phyloP scores from a whole-genome alignment of 2,797 vertebrate species.

The Salarias fasciatus region DNA sequence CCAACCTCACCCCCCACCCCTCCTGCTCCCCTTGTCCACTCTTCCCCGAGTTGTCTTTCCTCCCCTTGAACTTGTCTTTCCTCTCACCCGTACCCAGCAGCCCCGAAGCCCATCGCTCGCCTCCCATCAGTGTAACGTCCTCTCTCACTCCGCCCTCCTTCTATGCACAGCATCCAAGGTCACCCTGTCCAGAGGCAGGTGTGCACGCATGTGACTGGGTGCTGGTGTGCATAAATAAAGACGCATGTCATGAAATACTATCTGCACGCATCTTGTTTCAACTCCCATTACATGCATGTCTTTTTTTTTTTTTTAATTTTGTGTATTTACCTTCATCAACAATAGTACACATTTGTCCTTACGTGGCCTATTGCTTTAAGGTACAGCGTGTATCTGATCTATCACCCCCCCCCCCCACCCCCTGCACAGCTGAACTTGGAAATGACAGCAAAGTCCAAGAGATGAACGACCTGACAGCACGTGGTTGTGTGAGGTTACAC shows the following conservation, averaged over 20 bases:
- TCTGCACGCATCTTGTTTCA: constrained; percentile 16
- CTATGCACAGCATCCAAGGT: constrained; percentile 77
- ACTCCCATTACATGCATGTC: constrained; percentile 2
- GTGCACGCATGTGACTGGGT: constrained; percentile 42
- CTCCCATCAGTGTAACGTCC: constrained; percentile 65
- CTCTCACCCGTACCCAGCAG: constrained; percentile 23
- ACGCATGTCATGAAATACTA: neutral
- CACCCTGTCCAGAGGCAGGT: constrained; percentile 71
- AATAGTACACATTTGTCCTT: too few species aligned
- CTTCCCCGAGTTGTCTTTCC: constrained; percentile 14
- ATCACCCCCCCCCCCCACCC: too few species aligned
- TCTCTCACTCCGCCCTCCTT: constrained; percentile 50
- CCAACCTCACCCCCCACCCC: neutral
- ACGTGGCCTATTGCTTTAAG: too few species aligned
- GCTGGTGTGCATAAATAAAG: constrained; percentile 26
- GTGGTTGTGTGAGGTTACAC: constrained; percentile 27
- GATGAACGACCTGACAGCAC: constrained; percentile 42
- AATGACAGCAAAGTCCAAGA: constrained; percentile 49
- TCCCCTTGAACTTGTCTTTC: constrained; percentile 46
- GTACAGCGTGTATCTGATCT: too few species aligned
- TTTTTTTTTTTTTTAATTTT: neutral
- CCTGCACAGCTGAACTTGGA: constrained; percentile 39
- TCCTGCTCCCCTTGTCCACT: constrained; percentile 16
- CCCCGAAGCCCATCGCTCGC: constrained; percentile 40
- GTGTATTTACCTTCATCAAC: neutral